Evolutionary conservation across 2,797 vertebrate species (phyloP).

Genomic region (Champsocephalus gunnari): DNA sequence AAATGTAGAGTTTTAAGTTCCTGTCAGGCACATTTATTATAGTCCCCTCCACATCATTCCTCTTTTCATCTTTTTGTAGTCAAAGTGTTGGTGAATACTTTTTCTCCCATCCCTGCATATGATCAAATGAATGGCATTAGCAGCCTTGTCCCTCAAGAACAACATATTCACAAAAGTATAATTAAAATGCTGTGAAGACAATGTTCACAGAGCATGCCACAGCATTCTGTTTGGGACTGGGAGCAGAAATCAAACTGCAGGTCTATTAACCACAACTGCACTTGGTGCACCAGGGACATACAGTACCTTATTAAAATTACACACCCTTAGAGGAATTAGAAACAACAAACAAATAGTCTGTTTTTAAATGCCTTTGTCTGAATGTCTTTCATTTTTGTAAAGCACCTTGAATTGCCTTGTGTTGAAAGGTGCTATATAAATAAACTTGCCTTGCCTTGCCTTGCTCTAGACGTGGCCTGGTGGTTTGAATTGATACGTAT

Average conservation of each 20-base stretch:
- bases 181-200: conserved; percentile 60
- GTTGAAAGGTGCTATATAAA: no score
- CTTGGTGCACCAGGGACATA: conserved; percentile 10
- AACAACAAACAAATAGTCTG: background rate
- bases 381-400: no score
- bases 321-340: conserved; percentile 27
- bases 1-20: background rate
- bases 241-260: conserved; percentile 46
- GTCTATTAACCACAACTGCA: conserved; percentile 23
- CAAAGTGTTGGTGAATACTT: conserved; percentile 22
- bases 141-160: conserved; percentile 33
- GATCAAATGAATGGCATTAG: conserved; percentile 17
- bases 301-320: conserved; percentile 37
- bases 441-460: no score
- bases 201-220: conserved; percentile 52
- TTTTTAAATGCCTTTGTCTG: no score
- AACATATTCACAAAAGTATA: conserved; percentile 46
- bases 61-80: conserved; percentile 7
- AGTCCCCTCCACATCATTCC: background rate
- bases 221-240: conserved; percentile 71
- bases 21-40: background rate
- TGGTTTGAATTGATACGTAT: conserved; percentile 20
- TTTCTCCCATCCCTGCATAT: conserved; percentile 1
- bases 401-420: no score
- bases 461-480: no score